phyloP scores from a whole-genome alignment of 2,113 vertebrate genomes.

The Barnardius zonarius region DNA sequence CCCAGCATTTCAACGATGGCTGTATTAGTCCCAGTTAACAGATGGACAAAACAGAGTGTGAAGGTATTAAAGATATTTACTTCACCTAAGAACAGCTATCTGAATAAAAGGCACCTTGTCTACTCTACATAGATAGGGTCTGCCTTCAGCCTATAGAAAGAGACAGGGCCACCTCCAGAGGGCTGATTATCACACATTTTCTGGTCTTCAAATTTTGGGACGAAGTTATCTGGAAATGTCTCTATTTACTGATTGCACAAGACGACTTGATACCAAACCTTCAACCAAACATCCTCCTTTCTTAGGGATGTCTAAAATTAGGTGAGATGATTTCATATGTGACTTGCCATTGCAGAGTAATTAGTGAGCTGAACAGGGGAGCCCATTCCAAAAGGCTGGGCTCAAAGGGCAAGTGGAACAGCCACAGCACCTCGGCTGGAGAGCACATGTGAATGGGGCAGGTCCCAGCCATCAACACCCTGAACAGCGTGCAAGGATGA shows the following conservation, averaged over 20 bases:
- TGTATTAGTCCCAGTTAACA: background rate
- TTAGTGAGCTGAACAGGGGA: background rate
- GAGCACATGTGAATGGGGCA: background rate
- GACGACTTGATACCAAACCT: background rate
- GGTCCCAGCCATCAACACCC: background rate
- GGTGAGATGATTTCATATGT: background rate
- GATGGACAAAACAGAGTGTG: background rate
- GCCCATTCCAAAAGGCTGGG: background rate
- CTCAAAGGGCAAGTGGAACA: background rate
- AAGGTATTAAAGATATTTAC: background rate
- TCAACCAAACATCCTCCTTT: background rate
- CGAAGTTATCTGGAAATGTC: background rate
- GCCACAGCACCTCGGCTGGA: background rate
- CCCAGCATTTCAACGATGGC: background rate
- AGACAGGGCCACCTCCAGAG: background rate
- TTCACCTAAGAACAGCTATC: background rate
- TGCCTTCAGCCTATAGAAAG: background rate
- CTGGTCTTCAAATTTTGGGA: background rate
- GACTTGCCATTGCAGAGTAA: background rate
- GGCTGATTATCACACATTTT: background rate
- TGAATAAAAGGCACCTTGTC: background rate
- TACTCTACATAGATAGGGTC: background rate
- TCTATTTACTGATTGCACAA: background rate
- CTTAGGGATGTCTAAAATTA: background rate
- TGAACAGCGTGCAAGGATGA: fast-evolving